These are phyloP conservation scores for Drosophila algonquin DNA, from an alignment of 2,888 invertebrate species.

Conservation along the genomic window DNA sequence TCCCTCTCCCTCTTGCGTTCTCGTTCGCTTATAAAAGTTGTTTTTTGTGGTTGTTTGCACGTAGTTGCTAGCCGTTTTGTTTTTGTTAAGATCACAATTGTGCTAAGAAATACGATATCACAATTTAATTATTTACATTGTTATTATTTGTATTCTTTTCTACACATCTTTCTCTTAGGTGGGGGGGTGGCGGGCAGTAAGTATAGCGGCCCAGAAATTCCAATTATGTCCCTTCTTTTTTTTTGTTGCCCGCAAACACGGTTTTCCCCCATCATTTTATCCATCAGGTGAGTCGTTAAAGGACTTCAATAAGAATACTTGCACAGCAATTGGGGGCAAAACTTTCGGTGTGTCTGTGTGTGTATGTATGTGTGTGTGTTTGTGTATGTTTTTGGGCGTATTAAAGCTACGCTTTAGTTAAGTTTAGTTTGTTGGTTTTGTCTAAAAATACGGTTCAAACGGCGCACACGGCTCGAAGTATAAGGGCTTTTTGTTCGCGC, in stretches of 20 bases:
- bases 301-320: conserved; percentile 18
- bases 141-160: conserved; percentile 63
- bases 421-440: conserved; percentile 27
- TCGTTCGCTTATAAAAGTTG: conserved; percentile 58
- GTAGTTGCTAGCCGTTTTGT: conserved; percentile 62
- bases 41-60: conserved; percentile 68
- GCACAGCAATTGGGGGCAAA: conserved; percentile 16
- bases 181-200: conserved; percentile 52
- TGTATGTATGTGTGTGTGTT: background rate
- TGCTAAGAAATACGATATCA: conserved; percentile 80
- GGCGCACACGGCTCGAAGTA: conserved; percentile 44
- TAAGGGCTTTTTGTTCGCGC: conserved; percentile 42
- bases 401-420: conserved; percentile 65
- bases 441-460: conserved; percentile 56
- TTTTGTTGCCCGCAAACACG: conserved; percentile 23
- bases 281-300: background rate
- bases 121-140: conserved; percentile 75
- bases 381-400: conserved; percentile 27
- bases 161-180: conserved; percentile 54
- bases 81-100: conserved; percentile 74
- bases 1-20: conserved; percentile 16
- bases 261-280: background rate
- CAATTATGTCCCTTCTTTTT: conserved; percentile 24
- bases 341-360: conserved; percentile 8
- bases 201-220: conserved; percentile 60